Evolutionary conservation across 2,113 vertebrate genomes (phyloP), one percentile per base, ranked within the genome.

Genomic region (Colistium nudipinnis): DNA sequence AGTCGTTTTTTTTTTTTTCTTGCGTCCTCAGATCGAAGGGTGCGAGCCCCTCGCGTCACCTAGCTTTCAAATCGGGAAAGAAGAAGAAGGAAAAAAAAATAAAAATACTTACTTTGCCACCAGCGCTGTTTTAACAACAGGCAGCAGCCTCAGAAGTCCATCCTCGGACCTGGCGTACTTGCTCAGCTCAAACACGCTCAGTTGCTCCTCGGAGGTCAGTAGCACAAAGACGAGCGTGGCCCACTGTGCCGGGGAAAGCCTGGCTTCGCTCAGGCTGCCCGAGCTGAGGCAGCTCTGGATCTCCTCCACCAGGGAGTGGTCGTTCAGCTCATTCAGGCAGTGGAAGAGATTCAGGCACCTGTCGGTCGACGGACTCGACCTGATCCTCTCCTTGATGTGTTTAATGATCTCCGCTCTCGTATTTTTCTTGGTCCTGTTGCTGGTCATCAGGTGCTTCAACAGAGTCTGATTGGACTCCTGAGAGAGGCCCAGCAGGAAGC

Each of bases 401-500:
- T 71, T 76, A 3, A 84, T 54, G 14, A 86, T 47, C 49, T 82
- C 33, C 2, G 33, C 2, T 59, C 80, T 82, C 7, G 80, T 85
- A 10, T 10, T 76, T 22, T 30, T 17, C 13, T 74, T 74, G 1
- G 71, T 74, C 62, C n/a, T 77, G 33, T 85, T 74, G 49, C 14
- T 67, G 22, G 62, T 78, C 82, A 88, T 74, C 0, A 91, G 70
- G 31, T 70, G 45, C 28, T 74, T 68, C 52, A 88, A 13, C 53
- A 81, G 71, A 3, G 1, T 31, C 45, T 85, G 83, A 39, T 85
- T 90, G n/a, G 76, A 66, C 22, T 90, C 85, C 59, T 85, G 47
- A 12, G 85, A 91, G 27, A 91, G 59, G 33, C 89, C 89, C 38
- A 91, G 13, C 11, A 91, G 83, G 57, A 90, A 91, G 45, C 88